A percentile compares a stretch with the other conserved stretches of the same genome.
phyloP scores from a whole-genome alignment of 2,797 vertebrate genomes.

The Crocidura indochinensis region DNA sequence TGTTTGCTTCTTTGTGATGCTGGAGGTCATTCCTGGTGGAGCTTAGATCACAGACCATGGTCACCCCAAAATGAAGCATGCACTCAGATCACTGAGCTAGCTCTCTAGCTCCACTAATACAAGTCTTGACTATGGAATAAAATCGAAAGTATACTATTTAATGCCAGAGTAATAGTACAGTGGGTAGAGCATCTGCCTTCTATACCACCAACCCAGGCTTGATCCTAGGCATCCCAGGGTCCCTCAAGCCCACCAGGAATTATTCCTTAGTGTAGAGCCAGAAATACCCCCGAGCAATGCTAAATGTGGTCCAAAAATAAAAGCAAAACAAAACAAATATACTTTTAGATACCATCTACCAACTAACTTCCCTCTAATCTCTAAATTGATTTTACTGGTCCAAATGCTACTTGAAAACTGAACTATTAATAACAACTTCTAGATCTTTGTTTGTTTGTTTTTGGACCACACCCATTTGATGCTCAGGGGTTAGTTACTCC shows the following conservation, averaged over 20 bases:
- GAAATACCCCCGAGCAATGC: too few species aligned
- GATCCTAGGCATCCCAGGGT: too few species aligned
- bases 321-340: neutral
- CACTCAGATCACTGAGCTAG: neutral
- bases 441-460: too few species aligned
- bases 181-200: too few species aligned
- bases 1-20: neutral
- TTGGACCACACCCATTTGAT: too few species aligned
- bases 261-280: too few species aligned
- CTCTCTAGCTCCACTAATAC: neutral
- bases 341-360: neutral
- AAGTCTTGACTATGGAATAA: constrained; percentile 19
- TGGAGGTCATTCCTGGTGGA: neutral
- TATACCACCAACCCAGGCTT: too few species aligned
- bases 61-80: neutral
- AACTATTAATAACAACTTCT: neutral
- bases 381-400: constrained; percentile 4
- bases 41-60: neutral
- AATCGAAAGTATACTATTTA: constrained; percentile 20
- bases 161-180: too few species aligned
- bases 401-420: constrained; percentile 35
- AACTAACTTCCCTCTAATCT: neutral
- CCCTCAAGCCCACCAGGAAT: too few species aligned
- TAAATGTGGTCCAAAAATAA: too few species aligned
- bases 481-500: too few species aligned